phyloP scores from a whole-genome alignment of 1,140 invertebrate species.

The Zophobas atratus region DNA sequence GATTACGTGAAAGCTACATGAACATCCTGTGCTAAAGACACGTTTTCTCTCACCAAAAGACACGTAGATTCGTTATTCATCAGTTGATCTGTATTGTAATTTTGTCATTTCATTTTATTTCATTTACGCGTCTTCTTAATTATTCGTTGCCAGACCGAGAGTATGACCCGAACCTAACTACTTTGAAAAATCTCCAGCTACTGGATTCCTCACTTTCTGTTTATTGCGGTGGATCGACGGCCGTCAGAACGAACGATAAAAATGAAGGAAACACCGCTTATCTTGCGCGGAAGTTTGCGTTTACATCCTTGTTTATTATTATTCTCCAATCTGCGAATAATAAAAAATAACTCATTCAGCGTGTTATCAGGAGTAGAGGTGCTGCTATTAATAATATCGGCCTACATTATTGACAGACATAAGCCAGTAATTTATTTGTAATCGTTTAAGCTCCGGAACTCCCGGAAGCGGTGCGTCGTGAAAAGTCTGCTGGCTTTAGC shows the following conservation, averaged over 20 bases:
- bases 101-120: too few relatives aligned
- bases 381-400: neutral
- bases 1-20: too few relatives aligned
- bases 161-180: too few relatives aligned
- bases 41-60: too few relatives aligned
- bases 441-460: neutral
- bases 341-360: slow-evolving; percentile 21
- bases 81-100: too few relatives aligned
- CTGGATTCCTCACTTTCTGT: neutral
- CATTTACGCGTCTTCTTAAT: too few relatives aligned
- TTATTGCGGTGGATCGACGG: slow-evolving; percentile 7
- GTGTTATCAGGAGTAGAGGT: slow-evolving; percentile 1
- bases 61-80: too few relatives aligned
- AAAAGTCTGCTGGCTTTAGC: too few relatives aligned
- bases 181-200: too few relatives aligned
- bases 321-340: slow-evolving; percentile 24
- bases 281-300: slow-evolving; percentile 40
- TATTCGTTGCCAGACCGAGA: too few relatives aligned
- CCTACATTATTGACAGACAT: neutral
- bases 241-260: slow-evolving; percentile 27
- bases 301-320: slow-evolving; percentile 47
- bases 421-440: neutral
- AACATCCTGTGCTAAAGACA: too few relatives aligned
- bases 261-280: slow-evolving; percentile 41
- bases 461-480: too few relatives aligned